Percentiles rank a stretch among this genome's conserved stretches.
phyloP scores from a whole-genome alignment of 2,888 invertebrate genomes.

The Beris morrisii region DNA sequence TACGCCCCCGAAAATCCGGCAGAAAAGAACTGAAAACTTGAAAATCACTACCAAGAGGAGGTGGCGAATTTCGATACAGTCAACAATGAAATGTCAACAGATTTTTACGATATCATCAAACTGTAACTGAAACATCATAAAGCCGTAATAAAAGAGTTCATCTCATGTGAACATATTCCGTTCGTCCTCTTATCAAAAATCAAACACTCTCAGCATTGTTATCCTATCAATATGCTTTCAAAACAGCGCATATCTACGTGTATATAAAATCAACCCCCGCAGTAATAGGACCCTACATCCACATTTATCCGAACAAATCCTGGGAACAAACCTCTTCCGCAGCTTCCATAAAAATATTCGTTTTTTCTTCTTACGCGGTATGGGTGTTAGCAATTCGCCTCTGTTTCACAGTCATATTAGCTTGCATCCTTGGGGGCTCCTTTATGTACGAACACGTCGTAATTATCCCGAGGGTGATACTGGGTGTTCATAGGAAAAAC shows the following conservation, averaged over 20 bases:
- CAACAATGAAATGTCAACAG: conserved; percentile 29
- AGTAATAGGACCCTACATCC: no score
- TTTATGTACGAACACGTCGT: conserved; percentile 27
- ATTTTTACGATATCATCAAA: conserved; percentile 30
- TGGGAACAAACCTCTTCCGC: no score
- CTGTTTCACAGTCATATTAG: not conserved
- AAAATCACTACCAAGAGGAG: not conserved
- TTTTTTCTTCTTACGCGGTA: no score
- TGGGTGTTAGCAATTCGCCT: no score
- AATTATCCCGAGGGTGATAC: conserved; percentile 27
- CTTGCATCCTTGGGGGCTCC: not conserved
- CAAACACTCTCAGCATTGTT: conserved; percentile 23
- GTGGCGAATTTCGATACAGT: conserved; percentile 2
- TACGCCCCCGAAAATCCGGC: conserved; percentile 27
- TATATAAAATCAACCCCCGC: no score
- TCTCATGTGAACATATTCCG: conserved; percentile 18
- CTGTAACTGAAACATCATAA: conserved; percentile 31
- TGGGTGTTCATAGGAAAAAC: conserved; percentile 29
- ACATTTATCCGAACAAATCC: no score
- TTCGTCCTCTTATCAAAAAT: conserved; percentile 22
- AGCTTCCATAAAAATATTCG: no score
- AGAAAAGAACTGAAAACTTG: conserved; percentile 15
- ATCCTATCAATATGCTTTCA: conserved; percentile 26
- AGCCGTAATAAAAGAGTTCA: conserved; percentile 27
- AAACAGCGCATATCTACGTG: not conserved